Conservation (phyloP, 1,140 invertebrate species). For the Centruroides vittatus region DNA sequence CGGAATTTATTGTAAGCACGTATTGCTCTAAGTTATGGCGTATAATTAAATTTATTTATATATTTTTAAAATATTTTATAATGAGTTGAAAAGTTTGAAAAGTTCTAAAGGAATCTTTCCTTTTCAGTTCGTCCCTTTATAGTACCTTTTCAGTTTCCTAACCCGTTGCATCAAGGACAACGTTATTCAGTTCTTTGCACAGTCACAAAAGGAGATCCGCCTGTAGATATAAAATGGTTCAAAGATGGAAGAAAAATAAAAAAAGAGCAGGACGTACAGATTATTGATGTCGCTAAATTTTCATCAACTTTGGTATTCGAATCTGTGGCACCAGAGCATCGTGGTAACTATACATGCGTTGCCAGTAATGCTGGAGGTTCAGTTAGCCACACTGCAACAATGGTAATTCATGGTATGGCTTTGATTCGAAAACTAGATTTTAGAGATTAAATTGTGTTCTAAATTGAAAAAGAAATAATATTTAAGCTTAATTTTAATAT, state of each 20-base stretch:
- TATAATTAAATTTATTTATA: too few relatives aligned
- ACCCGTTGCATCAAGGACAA: constrained; percentile 67
- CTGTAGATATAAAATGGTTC: constrained; percentile 26
- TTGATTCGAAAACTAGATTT: constrained; percentile 10
- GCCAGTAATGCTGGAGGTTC: constrained; percentile 48
- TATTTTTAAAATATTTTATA: too few relatives aligned
- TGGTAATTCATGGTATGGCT: constrained; percentile 46
- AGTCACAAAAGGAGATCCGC: constrained; percentile 62
- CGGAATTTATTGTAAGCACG: too few relatives aligned
- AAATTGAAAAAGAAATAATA: too few relatives aligned
- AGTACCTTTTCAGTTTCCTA: constrained; percentile 35
- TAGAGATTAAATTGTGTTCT: too few relatives aligned
- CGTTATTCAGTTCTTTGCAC: constrained; percentile 70
- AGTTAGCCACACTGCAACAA: constrained; percentile 40
- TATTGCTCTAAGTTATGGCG: too few relatives aligned
- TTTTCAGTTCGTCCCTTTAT: constrained; percentile 23
- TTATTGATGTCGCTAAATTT: constrained; percentile 17
- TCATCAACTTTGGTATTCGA: constrained; percentile 20
- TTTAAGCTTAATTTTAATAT: too few relatives aligned
- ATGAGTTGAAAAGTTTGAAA: too few relatives aligned
- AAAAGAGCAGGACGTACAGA: constrained; percentile 5
- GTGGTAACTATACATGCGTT: constrained; percentile 56
- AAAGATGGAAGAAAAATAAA: constrained; percentile 25
- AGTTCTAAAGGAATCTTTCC: neutral
- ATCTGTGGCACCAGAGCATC: constrained; percentile 35